Percentiles rank a stretch among this genome's conserved stretches.
These are phyloP conservation scores for Drosophila kepulauana DNA, from an alignment of 1,140 invertebrate genomes.

Conservation along the genomic window DNA sequence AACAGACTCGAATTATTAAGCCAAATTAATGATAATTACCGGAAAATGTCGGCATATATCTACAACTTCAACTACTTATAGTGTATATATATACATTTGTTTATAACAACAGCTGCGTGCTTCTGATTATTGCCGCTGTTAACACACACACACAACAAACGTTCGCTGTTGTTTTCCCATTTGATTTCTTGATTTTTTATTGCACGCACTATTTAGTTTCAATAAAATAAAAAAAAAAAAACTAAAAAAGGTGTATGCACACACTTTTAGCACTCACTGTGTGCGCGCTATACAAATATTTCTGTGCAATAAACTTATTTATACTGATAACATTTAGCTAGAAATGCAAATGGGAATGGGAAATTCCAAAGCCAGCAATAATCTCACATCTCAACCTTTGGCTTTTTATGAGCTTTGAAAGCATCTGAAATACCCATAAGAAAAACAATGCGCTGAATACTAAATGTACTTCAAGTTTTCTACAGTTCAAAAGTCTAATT, in stretches of 20 bases:
- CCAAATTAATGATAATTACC: constrained; percentile 81
- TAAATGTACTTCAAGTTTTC: too few species aligned
- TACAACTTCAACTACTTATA: constrained; percentile 1
- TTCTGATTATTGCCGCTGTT: constrained; percentile 18
- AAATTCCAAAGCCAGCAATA: constrained; percentile 15
- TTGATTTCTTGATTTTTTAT: constrained; percentile 38
- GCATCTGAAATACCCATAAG: too few species aligned
- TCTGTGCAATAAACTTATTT: constrained; percentile 1
- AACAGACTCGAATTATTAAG: constrained; percentile 64
- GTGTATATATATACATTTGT: constrained; percentile 12
- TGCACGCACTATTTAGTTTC: constrained; percentile 71
- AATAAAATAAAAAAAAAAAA: background rate
- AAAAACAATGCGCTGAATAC: too few species aligned
- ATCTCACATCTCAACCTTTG: background rate
- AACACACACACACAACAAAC: background rate
- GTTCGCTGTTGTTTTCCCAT: constrained; percentile 33
- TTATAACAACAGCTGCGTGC: constrained; percentile 31
- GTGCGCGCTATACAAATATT: background rate
- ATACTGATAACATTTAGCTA: constrained; percentile 6
- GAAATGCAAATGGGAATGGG: background rate
- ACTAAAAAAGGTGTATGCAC: background rate
- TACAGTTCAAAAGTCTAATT: too few species aligned
- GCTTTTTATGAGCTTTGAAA: too few species aligned
- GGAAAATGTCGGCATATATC: constrained; percentile 69
- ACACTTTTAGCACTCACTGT: constrained; percentile 22